Evolutionary conservation across 1,140 invertebrate species (phyloP), one percentile per base, ranked within the genome.

Genomic region (Probaryconus sp.): DNA sequence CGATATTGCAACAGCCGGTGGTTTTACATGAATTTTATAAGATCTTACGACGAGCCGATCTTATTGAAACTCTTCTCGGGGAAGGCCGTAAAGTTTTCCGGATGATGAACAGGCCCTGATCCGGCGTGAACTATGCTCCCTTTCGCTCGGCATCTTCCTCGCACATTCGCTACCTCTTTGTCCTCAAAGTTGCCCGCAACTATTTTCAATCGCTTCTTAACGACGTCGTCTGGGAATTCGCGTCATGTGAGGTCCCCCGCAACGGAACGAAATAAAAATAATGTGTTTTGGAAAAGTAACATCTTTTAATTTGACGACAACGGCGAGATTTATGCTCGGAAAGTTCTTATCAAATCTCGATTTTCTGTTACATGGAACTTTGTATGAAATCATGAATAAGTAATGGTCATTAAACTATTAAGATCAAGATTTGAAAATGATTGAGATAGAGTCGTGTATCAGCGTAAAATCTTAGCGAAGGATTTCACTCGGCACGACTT

Each of bases 191-290:
- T 18, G 42, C 42, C 33, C 43, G 43, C 10, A 63, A 71, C 68
- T 71, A 71, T 71, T 71, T 63, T 71, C 50, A 63, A 56, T 56
- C 43, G 45, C 9, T 31, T 31, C 58, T 56, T 64, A 58, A 71
- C 45, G 60, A 64, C 58, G 20, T 48, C 35, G 51, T 58, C 60
- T 64, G 45, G 51, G 60, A 72, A 72, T 72, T 64, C 31, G 14
- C 35, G 11, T 51, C 68, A 51, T 64, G 35, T 45, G 53, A 31
- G 58, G 35, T 47, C 33, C 24, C 1, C 16, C 5, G 2, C 20
- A 20, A 38, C 30, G 2, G 20, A 10, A 37, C 7, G 16, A 48
- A 4, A 2, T 33, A 67, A 48, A 48, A 10, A 2, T 31, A 10
- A 5, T 28, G 5, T 18, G n/a, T 45, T 61, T 61, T 47, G 28